Percentiles rank a stretch among this genome's conserved stretches.
Conservation (phyloP, 2,888 invertebrate species). For the Drosophila aldrichi region DNA sequence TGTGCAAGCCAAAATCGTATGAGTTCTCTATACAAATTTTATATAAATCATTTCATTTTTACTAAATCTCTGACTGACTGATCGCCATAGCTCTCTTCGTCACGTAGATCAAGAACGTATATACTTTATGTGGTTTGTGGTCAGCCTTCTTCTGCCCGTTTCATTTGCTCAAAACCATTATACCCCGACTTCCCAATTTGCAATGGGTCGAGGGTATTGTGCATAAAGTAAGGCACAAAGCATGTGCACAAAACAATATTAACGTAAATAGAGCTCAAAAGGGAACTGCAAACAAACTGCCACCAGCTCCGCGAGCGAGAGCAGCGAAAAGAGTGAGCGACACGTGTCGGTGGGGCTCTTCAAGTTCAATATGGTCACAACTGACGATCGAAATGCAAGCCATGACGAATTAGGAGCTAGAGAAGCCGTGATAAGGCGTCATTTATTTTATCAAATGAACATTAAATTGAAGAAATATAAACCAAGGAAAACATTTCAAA, state of each 20-base stretch:
- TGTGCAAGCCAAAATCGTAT: too few relatives aligned
- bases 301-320: slow-evolving; percentile 6
- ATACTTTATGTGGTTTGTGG: neutral
- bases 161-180: neutral
- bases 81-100: neutral
- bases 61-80: too few relatives aligned
- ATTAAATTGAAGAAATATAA: neutral
- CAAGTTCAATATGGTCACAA: slow-evolving; percentile 70
- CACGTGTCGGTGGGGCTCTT: slow-evolving; percentile 65
- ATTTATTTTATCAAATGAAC: slow-evolving; percentile 3
- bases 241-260: slow-evolving; percentile 36
- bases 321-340: slow-evolving; percentile 25
- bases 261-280: slow-evolving; percentile 33
- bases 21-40: too few relatives aligned
- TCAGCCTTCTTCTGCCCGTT: neutral
- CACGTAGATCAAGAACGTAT: too few relatives aligned
- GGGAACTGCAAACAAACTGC: slow-evolving; percentile 15
- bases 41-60: too few relatives aligned
- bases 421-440: neutral
- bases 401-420: slow-evolving; percentile 40
- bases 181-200: neutral
- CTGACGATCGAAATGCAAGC: slow-evolving; percentile 44
- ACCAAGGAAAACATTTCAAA: neutral
- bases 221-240: slow-evolving; percentile 27
- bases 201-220: neutral